phyloP scores from a whole-genome alignment of 2,797 vertebrate genomes.

The Sebastes aleutianus region DNA sequence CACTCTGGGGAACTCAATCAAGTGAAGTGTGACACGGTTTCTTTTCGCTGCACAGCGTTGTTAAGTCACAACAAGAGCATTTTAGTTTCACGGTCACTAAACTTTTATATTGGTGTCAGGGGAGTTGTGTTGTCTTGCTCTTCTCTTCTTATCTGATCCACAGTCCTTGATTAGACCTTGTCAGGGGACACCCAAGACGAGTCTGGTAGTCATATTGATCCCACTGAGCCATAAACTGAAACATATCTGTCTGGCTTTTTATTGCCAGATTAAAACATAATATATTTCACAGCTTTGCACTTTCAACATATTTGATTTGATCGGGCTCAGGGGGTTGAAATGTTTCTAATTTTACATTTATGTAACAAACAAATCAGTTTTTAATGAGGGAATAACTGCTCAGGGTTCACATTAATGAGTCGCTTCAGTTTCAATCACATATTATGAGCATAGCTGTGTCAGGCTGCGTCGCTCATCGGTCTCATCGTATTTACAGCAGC shows the following conservation, averaged over 20 bases:
- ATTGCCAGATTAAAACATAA: conserved; percentile 38
- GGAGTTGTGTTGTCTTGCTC: conserved; percentile 20
- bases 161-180: conserved; percentile 38
- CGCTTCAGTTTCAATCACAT: conserved; percentile 30
- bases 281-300: conserved; percentile 22
- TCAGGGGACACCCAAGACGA: conserved; percentile 29
- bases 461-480: conserved; percentile 26
- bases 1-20: conserved; percentile 54
- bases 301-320: conserved; percentile 20
- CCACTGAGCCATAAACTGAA: conserved; percentile 38
- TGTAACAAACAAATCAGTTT: conserved; percentile 51
- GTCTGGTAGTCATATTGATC: conserved; percentile 49
- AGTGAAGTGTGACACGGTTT: conserved; percentile 17
- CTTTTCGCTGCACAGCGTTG: conserved; percentile 14
- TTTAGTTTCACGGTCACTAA: conserved; percentile 47
- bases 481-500: conserved; percentile 44
- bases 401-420: conserved; percentile 34
- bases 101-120: conserved; percentile 43
- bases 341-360: conserved; percentile 37
- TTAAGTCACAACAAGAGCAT: conserved; percentile 35
- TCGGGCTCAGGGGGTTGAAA: background rate
- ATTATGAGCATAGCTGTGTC: conserved; percentile 25
- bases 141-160: conserved; percentile 43
- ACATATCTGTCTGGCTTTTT: conserved; percentile 41
- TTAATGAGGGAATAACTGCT: conserved; percentile 45